Conservation (phyloP, 2,888 invertebrate species). For the Sisyra terminalis region DNA sequence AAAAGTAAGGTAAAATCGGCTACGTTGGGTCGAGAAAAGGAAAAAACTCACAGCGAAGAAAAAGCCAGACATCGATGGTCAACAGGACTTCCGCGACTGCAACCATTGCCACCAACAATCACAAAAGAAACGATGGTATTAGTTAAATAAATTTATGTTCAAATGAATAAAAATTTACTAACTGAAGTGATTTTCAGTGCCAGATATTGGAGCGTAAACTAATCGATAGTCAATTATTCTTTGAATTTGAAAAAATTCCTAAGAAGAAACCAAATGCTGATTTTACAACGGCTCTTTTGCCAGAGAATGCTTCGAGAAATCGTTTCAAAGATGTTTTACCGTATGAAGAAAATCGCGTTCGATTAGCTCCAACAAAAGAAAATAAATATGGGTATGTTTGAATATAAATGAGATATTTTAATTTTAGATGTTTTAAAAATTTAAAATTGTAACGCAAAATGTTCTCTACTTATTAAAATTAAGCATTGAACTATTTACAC, state of each 20-base stretch:
- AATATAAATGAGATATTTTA: not conserved
- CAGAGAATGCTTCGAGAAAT: slow-evolving; percentile 41
- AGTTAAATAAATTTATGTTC: slow-evolving; percentile 4
- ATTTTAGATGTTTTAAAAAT: no score
- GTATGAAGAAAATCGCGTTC: slow-evolving; percentile 78
- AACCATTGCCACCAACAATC: slow-evolving; percentile 56
- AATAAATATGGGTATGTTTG: slow-evolving; percentile 60
- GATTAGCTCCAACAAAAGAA: slow-evolving; percentile 61
- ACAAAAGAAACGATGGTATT: slow-evolving; percentile 55
- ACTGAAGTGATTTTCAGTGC: slow-evolving; percentile 29
- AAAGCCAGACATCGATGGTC: slow-evolving; percentile 49
- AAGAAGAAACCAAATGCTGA: slow-evolving; percentile 55
- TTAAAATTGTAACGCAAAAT: no score
- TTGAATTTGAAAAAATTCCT: slow-evolving; percentile 75
- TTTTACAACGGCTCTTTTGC: slow-evolving; percentile 52
- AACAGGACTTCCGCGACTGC: slow-evolving; percentile 49
- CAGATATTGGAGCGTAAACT: slow-evolving; percentile 49
- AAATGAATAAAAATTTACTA: not conserved
- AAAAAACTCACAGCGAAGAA: slow-evolving; percentile 25
- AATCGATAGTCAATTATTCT: slow-evolving; percentile 55
- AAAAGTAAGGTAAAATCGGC: slow-evolving; percentile 45
- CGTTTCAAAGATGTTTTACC: slow-evolving; percentile 61
- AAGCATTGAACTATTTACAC: no score
- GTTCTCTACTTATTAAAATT: no score
- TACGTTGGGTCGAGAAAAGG: slow-evolving; percentile 48